Base-by-base conservation (phyloP, 1,140 invertebrate genomes). In the Zaprionus tsacasi region DNA sequence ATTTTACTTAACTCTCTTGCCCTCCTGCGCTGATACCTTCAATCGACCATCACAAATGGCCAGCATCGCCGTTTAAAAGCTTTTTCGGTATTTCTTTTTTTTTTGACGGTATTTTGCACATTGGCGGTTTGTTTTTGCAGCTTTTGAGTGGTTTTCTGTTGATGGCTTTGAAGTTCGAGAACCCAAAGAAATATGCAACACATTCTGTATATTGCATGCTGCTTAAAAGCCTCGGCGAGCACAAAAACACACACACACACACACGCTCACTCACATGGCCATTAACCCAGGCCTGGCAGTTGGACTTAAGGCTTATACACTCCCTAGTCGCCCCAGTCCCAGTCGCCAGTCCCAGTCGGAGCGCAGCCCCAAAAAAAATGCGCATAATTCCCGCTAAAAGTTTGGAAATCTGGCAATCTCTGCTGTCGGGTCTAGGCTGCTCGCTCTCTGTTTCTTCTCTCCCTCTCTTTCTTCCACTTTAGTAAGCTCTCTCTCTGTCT, bases 341-440 rank as follows among this genome's bases (percentile, higher is more conserved):
- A 65, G 45, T 76, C 68, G 60, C 52, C 72, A 64, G 36, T 40
- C 35, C 58, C 81, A 66, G 76, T 70, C 70, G 68, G 58, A 64
- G 70, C 43, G 79, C 76, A 76, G 52, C 56, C 72, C 70, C 80
- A 85, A 88, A 74, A 89, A 89, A 88, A 88, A 88, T 89, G 60
- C 81, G 83, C 83, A 88, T 88, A 88, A 88, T 89, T 88, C 83
- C 75, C 70, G 74, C 73, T 71, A 73, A 88, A 87, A 88, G 83
- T 89, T 88, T 73, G 70, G 64, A 82, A 60, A n/a, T 60, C 57
- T 55, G 50, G 68, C 52, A 52, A 43, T 55, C 59, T 33, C 35
- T 43, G 35, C 6, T 52, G 33, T 25, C 11, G 40, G 40, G 13
- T 43, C 40, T 43, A n/a, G 55, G 7, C 27, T 56, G 11, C 43